Evolutionary conservation across 2,797 vertebrate species (phyloP), one percentile per base, ranked within the genome.

Genomic region (Harpagifer antarcticus): DNA sequence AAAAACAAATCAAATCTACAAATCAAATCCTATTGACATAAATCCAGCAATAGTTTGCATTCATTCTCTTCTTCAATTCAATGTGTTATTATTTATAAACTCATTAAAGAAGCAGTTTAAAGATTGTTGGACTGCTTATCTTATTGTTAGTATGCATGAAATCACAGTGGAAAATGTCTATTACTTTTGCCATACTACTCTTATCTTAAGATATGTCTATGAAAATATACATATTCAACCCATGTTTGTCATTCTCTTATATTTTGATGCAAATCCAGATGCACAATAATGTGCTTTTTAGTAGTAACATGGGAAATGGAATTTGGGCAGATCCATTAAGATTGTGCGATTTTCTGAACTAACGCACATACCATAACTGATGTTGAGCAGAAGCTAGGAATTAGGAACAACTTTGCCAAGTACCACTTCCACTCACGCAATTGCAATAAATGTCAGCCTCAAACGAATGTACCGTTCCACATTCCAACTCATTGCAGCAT

Each of bases 241-340:
- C 7, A 40, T 13, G 15, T 10, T 9, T 43, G 16, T 55, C 19
- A 33, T n/a, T 15, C n/a, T 19, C 33, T 1, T 68, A 48, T 19
- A 47, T 17, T 50, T 12, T n/a, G 16, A 58, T 40, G 17, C 1
- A 47, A 15, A 59, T 70, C 9, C 6, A 50, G 44, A 31, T 37
- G 5, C 15, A 48, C 16, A 44, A 68, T 60, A 5, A 53, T 68
- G 20, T 68, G 45, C 14, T 54, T 49, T 54, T 11, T 43, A 47
- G 49, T 50, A 10, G 15, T 67, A 47, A 27, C 19, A 17, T 9
- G 3, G 17, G 27, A 43, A 57, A 27, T 62, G 20, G 42, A 43
- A 57, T 17, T 44, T 37, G 43, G 45, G 15, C 20, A 59, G 16
- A 59, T 48, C 49, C 11, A 23, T 45, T 71, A 27, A 57, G 31